A percentile compares a stretch with the other conserved stretches of the same genome.
Conservation (phyloP, 35 echinoderm and acorn worm species). For the Ophioderma brevispina region DNA sequence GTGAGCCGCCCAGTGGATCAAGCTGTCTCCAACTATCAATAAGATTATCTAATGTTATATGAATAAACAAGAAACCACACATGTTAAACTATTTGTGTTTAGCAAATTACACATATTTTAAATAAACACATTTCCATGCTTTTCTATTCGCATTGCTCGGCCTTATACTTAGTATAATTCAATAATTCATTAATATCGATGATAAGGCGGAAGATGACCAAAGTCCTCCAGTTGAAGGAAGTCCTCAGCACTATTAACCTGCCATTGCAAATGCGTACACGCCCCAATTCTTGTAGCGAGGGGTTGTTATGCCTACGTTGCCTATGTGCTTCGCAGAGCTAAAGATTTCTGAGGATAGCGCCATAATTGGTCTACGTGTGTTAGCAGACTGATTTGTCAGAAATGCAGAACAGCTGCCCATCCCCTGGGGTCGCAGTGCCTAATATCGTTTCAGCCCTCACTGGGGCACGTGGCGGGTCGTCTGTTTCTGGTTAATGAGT, state of each 20-base stretch:
- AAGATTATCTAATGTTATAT: not conserved
- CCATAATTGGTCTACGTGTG: not conserved
- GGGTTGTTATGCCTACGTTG: not conserved
- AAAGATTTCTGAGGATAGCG: not conserved
- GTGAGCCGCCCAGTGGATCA: not conserved
- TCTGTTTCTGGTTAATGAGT: not conserved
- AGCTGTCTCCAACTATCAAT: not conserved
- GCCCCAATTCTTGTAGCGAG: not conserved
- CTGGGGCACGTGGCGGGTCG: not conserved
- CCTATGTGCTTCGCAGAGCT: not conserved
- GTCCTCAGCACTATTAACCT: not conserved
- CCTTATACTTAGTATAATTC: no score
- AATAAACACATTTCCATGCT: no score
- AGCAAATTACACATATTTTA: no score
- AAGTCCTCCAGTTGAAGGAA: not conserved
- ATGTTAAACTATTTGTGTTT: not conserved
- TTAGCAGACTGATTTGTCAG: not conserved
- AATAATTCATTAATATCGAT: not conserved
- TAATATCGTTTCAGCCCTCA: not conserved
- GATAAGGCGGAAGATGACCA: not conserved
- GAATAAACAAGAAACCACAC: not conserved
- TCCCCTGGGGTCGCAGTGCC: not conserved
- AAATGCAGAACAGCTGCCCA: not conserved
- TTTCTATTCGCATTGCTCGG: no score
- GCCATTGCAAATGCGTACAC: not conserved